Evolutionary conservation across 2,888 invertebrate species (phyloP), one percentile per base, ranked within the genome.

Genomic region (Leuctra nigra): DNA sequence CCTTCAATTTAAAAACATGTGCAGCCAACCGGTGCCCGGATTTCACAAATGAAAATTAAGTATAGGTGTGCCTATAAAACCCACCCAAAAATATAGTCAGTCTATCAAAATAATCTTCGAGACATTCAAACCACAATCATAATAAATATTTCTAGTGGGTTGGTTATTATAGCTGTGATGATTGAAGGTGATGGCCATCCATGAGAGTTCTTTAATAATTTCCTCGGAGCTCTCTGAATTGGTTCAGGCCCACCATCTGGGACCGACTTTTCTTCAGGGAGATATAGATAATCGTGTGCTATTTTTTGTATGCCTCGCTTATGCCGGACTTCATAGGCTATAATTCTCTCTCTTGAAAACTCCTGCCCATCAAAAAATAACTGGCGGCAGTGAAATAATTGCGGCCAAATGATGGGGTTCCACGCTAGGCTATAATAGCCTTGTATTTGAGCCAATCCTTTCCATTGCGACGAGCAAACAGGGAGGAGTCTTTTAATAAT

Each of bases 331-430:
- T 54, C 25, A 9, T 29, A 44, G 36, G 54, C 54, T 54, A 54
- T 54, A 54, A 54, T 54, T 54, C 54, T 54, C 54, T 29, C 29
- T 29, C 20, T 33, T 20, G 35, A 44, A 22, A 50, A 50, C 50
- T 56, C 50, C 58, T 58, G 58, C 54, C 60, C 60, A 58, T 58
- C 58, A 58, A 58, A 54, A 23, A 57, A 16, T 58, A 56, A 60
- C 58, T 60, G 53, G 56, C 56, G 60, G 58, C 60, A 41, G 53
- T 54, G 53, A 56, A 60, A 60, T 60, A 60, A 60, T 60, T 60
- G 60, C 60, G 44, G 29, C 57, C 60, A 60, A 60, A 60, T 60
- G 58, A 60, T 58, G 60, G 60, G 60, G 58, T 60, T 58, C 50
- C 50, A 20, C 50, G 35, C 35, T n/a, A 33, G 11, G 35, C 18